Base-by-base conservation (phyloP, 2,888 invertebrate species). In the Macrosiphum euphorbiae region DNA sequence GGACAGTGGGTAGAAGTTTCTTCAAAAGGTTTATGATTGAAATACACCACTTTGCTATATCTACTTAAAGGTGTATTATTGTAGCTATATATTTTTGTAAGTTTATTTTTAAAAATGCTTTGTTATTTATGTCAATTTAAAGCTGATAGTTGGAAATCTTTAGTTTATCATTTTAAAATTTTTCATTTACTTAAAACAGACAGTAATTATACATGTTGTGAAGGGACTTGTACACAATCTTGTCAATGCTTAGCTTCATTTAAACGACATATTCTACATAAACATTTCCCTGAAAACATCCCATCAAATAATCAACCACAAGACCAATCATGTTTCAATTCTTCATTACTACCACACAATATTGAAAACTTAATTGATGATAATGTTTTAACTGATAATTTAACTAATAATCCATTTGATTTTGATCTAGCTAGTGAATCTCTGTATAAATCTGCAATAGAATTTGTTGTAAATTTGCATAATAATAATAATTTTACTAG, bases 401-500 rank as follows among this genome's bases (percentile, higher is more conserved):
- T 86, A 35, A 86, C 26, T 86, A 86, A 86, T 47, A 86, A 28
- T 86, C 86, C 26, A 86, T 41, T 86, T 35, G 47, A 86, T 86
- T 20, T 86, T 86, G 86, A 86, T 47, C 13, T 86, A 86, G 47
- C 28, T 86, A 86, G 47, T 86, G 28, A 86, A 86, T 11, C 47
- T 26, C 20, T 86, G 16, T 86, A 86, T 35, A 86, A 44, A 44
- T 44, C 44, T 44, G 44, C 44, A 44, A 44, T 44, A 44, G 3
- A 44, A 44, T 44, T 44, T 86, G 10, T 86, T 47, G 47, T 86
- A 28, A 86, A 35, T 26, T 86, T 86, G 28, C 47, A 86, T 16
- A 86, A 86, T 47, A 86, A 47, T 86, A 86, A 86, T 26, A 86
- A 47, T 86, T 86, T 86, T 86, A 47, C 47, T 28, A 86, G 86